These are phyloP conservation scores for Microcebus jonahi DNA, from an alignment of 2,113 vertebrate genomes.

Conservation along the genomic window DNA sequence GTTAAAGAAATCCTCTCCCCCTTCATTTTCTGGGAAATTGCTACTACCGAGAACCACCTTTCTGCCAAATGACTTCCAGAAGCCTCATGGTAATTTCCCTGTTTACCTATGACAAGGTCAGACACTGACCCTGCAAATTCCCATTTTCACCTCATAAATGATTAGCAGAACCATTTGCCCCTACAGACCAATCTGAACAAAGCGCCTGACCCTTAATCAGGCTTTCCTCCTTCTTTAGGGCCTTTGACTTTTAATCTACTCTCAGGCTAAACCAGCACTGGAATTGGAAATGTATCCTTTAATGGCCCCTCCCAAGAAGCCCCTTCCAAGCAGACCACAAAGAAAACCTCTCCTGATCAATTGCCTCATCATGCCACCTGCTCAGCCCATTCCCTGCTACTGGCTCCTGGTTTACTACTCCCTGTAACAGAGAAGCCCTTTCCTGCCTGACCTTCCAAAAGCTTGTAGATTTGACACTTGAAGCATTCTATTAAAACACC, in stretches of 20 bases:
- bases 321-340: not conserved
- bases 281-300: not conserved
- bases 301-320: not conserved
- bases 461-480: not conserved
- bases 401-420: not conserved
- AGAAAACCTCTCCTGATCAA: not conserved
- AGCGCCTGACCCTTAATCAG: not conserved
- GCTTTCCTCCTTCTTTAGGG: not conserved
- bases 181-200: not conserved
- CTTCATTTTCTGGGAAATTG: not conserved
- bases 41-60: not conserved
- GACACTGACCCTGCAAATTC: not conserved
- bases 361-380: not conserved
- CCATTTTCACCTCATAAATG: not conserved
- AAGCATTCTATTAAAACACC: not conserved
- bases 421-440: not conserved
- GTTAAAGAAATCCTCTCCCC: not conserved
- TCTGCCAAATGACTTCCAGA: not conserved
- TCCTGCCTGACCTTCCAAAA: not conserved
- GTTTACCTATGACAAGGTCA: not conserved
- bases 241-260: not conserved
- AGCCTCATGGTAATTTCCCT: not conserved
- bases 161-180: not conserved
- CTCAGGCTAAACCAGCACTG: not conserved
- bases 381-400: not conserved